Evolutionary conservation across 2,888 invertebrate genomes (phyloP), one percentile per base, ranked within the genome.

Genomic region (Cosmia trapezina): DNA sequence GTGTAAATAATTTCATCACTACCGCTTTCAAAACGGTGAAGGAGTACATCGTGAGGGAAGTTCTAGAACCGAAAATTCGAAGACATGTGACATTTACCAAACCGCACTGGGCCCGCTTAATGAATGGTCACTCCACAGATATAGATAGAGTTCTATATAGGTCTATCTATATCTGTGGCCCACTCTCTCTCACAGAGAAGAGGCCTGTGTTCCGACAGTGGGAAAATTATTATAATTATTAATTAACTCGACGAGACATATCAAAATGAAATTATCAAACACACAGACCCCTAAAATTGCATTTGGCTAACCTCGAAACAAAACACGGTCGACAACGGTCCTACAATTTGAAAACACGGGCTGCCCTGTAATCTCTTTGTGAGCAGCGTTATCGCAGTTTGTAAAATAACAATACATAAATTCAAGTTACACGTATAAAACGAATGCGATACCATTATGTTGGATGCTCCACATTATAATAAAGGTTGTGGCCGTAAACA

Each of bases 351-450:
- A 67, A 45, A 67, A 82, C 60, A 62, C 45, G 17, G 41, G 37
- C 63, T 70, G 41, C 77, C 83, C 80, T 76, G 54, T 70, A 70
- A 73, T 75, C 78, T 76, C 66, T 78, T 70, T 85, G 74, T 74
- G 67, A 61, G n/a, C 51, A 60, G 28, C 51, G 51, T 47, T 82
- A 75, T 69, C 76, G 73, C 65, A 63, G 69, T 73, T 57, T 80
- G 64, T 78, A 68, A 85, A 80, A 76, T 78, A 73, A 76, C 62
- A 77, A 83, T 75, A 68, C 68, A n/a, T n/a, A n/a, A n/a, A 76
- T 74, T 76, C 51, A 74, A 70, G 68, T 74, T 69, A 59, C 62
- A 68, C 63, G 81, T 62, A 67, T 68, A 74, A 77, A 81, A 65
- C 53, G 54, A 63, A 73, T 68, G 68, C 53, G 68, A 82, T 78